Evolutionary conservation across 2,113 vertebrate genomes (phyloP), one percentile per base, ranked within the genome.

Genomic region (Chrysemys picta): DNA sequence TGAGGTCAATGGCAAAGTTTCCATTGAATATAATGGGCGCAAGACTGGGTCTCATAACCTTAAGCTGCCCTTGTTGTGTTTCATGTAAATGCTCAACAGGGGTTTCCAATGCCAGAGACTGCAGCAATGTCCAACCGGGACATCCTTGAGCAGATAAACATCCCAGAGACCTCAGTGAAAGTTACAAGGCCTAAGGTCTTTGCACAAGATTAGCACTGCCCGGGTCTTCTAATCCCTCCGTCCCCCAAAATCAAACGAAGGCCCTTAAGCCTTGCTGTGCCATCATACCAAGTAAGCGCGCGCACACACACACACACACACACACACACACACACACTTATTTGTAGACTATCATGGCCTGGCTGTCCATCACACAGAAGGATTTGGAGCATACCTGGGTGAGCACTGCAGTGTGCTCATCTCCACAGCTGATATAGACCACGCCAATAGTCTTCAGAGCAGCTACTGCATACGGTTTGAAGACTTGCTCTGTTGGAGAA

Each of bases 331-430:
- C 59, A 35, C 59, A 62, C 29, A 62, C 7, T 16, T 10, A 62
- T 19, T 16, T 25, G 45, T 14, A 14, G 57, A 6, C 69, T 49
- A 45, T 75, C 42, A 8, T 16, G 50, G 38, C 25, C 24, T 45
- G 9, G 5, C 29, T 31, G 25, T 19, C 11, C 17, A 2, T 27
- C 50, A n/a, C 57, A 50, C 38, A 12, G 62, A 50, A 57, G n/a
- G 3, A 7, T 72, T 59, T 57, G 25, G 31, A 57, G 42, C 14
- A 29, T 87, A 98, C 98, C 98, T 97, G 87, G 22, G 95, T 97
- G 80, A 98, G 95, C 50, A 98, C 82, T 52, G 96, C 98, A 38
- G 92, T 96, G 52, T 98, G 98, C 80, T 91, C 96, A 65, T 94
- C 97, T 75, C 98, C 98, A 57, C 98, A 98, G 72, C 96, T 81